Evolutionary conservation across 2,888 invertebrate species (phyloP).

Genomic region (Drosophila lutescens): DNA sequence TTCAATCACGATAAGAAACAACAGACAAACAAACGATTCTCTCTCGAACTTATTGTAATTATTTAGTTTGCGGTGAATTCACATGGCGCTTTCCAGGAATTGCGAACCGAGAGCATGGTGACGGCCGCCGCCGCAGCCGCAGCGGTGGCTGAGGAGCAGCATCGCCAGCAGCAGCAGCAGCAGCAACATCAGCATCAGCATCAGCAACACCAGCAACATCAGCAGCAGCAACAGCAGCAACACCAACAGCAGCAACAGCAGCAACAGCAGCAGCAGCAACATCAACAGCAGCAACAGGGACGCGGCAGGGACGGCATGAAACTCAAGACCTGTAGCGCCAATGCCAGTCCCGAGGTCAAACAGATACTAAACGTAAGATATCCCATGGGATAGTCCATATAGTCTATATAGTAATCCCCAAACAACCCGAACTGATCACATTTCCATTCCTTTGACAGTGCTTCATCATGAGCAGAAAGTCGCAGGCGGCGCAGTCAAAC

Average conservation of each 20-base stretch:
- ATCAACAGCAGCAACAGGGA: conserved; percentile 85
- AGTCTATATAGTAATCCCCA: neutral
- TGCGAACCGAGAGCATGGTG: conserved; percentile 90
- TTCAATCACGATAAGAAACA: conserved; percentile 19
- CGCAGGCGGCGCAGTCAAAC: conserved; percentile 90
- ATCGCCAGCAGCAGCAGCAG: conserved; percentile 87
- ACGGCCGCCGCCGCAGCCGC: conserved; percentile 87
- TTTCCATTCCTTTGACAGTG: conserved; percentile 85
- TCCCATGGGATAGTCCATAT: neutral
- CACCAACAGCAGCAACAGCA: conserved; percentile 88
- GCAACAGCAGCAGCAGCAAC: conserved; percentile 87
- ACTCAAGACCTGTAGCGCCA: conserved; percentile 98
- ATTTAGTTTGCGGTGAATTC: conserved; percentile 85
- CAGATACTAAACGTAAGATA: conserved; percentile 93
- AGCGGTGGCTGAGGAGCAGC: conserved; percentile 88
- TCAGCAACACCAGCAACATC: conserved; percentile 86
- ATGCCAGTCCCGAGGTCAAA: conserved; percentile 98
- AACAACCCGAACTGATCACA: neutral
- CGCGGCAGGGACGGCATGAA: conserved; percentile 92
- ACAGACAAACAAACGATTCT: conserved; percentile 51
- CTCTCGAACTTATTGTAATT: conserved; percentile 81
- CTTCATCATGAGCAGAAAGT: conserved; percentile 91
- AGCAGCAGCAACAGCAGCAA: conserved; percentile 89
- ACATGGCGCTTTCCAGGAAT: conserved; percentile 87
- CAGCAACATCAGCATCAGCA: conserved; percentile 90